These are phyloP conservation scores for Oithona nana DNA, from an alignment of 2,888 invertebrate species.

Conservation along the genomic window DNA sequence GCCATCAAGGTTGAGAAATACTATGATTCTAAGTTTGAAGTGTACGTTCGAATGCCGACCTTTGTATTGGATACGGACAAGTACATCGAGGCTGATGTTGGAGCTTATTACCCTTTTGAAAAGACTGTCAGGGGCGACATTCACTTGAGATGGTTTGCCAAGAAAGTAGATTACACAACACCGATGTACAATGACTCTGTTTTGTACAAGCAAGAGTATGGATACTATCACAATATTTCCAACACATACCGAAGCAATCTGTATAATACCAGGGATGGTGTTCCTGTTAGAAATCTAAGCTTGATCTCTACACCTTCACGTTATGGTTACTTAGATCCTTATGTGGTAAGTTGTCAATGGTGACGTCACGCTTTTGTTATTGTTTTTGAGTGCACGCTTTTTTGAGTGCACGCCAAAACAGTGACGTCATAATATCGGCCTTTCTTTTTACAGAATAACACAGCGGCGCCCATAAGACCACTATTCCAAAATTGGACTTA, in stretches of 20 bases:
- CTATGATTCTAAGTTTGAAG: conserved; percentile 19
- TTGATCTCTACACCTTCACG: conserved; percentile 3
- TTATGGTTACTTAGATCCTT: conserved; percentile 16
- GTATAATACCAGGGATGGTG: conserved; percentile 11
- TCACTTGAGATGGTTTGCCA: conserved; percentile 25
- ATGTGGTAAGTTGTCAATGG: conserved; percentile 1
- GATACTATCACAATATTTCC: conserved; percentile 10
- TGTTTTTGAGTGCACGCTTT: too few relatives aligned
- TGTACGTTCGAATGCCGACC: conserved; percentile 19
- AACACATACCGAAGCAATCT: conserved; percentile 8
- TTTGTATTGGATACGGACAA: conserved; percentile 21
- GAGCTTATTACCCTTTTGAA: conserved; percentile 25
- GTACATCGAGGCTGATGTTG: conserved; percentile 19
- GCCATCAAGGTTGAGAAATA: conserved; percentile 20
- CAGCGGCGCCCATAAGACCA: neutral
- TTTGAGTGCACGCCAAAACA: too few relatives aligned
- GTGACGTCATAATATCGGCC: neutral
- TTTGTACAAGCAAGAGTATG: conserved; percentile 3
- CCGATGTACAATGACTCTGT: conserved; percentile 14
- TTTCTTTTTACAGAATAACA: neutral
- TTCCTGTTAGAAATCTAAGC: conserved; percentile 4
- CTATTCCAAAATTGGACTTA: conserved; percentile 16
- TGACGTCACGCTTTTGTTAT: neutral
- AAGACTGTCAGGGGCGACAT: conserved; percentile 27
- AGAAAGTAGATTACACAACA: conserved; percentile 16